phyloP scores from a whole-genome alignment of 2,113 vertebrate genomes.

The Gobius niger region DNA sequence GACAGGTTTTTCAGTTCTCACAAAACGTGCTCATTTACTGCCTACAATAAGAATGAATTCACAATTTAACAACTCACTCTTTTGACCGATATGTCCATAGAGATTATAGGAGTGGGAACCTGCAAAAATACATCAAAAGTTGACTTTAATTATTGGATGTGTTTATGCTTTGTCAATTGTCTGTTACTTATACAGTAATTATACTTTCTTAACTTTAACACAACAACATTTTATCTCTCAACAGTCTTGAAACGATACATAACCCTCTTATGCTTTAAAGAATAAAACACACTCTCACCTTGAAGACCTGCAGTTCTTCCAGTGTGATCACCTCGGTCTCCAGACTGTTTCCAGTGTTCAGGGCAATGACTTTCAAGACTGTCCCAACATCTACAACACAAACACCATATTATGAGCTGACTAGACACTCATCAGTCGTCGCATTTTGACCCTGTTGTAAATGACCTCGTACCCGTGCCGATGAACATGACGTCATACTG shows the following conservation, averaged over 20 bases:
- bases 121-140: slow-evolving; percentile 50
- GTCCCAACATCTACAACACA: slow-evolving; percentile 82
- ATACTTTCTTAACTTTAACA: not conserved
- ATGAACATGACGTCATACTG: slow-evolving; percentile 96
- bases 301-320: slow-evolving; percentile 94
- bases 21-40: not conserved
- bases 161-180: no score
- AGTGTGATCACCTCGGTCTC: slow-evolving; percentile 84
- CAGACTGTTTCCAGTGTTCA: slow-evolving; percentile 72
- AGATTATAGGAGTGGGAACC: slow-evolving; percentile 85
- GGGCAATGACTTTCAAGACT: slow-evolving; percentile 86
- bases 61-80: slow-evolving; percentile 75
- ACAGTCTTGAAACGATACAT: no score
- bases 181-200: no score
- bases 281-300: slow-evolving; percentile 69
- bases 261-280: no score
- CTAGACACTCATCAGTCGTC: not conserved
- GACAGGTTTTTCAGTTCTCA: not conserved
- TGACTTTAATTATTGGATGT: not conserved
- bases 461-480: slow-evolving; percentile 82
- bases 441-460: not conserved
- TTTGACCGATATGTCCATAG: slow-evolving; percentile 94
- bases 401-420: not conserved
- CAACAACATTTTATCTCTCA: not conserved
- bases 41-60: not conserved